Percentiles rank a stretch among this genome's conserved stretches.
Evolutionary conservation across 2,797 vertebrate genomes (phyloP).

Genomic region (Mormyrops attenuatus): DNA sequence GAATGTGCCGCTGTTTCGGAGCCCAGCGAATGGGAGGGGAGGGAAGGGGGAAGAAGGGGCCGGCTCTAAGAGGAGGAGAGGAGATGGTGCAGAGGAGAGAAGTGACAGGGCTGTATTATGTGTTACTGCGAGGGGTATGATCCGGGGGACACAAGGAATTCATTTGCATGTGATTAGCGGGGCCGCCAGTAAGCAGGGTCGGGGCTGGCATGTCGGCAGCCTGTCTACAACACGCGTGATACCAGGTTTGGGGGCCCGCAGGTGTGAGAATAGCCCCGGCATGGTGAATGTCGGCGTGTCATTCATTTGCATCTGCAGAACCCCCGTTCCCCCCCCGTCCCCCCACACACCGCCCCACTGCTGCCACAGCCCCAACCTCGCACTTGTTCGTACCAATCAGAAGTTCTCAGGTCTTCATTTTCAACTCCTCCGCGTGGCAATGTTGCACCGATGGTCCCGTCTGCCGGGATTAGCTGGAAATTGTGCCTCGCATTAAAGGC

Average conservation of each 20-base stretch:
- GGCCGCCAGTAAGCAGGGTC: slow-evolving; percentile 45
- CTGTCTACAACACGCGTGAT: slow-evolving; percentile 46
- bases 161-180: slow-evolving; percentile 51
- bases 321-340: slow-evolving; percentile 35
- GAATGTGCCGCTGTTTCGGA: not conserved
- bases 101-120: slow-evolving; percentile 22
- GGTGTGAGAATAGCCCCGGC: slow-evolving; percentile 53
- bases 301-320: slow-evolving; percentile 60
- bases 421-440: slow-evolving; percentile 42
- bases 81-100: not conserved
- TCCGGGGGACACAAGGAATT: slow-evolving; percentile 40
- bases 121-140: slow-evolving; percentile 28
- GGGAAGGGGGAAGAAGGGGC: not conserved
- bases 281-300: slow-evolving; percentile 49
- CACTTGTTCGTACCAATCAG: slow-evolving; percentile 41
- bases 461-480: slow-evolving; percentile 41
- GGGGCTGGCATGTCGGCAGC: slow-evolving; percentile 37
- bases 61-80: not conserved
- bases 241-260: slow-evolving; percentile 46
- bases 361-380: slow-evolving; percentile 12
- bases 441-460: slow-evolving; percentile 31
- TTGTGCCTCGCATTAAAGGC: slow-evolving; percentile 49
- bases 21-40: not conserved
- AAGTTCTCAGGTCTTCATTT: slow-evolving; percentile 50
- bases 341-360: not conserved